These are phyloP conservation scores for Porites cylindrica DNA, from an alignment of 92 coral and sea anemone genomes.

Conservation along the genomic window DNA sequence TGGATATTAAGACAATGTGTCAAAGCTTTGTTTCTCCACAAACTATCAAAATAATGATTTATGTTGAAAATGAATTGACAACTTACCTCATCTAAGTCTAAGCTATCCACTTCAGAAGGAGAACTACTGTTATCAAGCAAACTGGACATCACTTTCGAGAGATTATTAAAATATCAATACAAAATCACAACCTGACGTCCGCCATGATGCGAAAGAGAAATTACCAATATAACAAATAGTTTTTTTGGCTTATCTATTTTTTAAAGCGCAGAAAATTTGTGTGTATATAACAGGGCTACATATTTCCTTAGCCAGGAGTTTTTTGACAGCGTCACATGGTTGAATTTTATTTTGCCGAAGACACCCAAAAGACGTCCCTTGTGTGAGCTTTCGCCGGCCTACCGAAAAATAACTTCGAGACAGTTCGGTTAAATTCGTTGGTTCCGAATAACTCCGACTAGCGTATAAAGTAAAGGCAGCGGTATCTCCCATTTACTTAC, in stretches of 20 bases:
- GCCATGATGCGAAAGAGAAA: constrained; percentile 19
- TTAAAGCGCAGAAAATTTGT: background rate
- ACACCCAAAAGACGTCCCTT: constrained; percentile 24
- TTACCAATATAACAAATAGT: background rate
- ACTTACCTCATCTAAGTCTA: constrained; percentile 52
- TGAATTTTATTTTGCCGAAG: background rate
- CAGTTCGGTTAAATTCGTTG: background rate
- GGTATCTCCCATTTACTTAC: constrained; percentile 26
- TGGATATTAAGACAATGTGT: too few relatives aligned
- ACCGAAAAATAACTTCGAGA: background rate
- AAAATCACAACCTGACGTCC: constrained; percentile 27
- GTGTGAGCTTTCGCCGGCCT: background rate
- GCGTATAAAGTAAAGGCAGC: constrained; percentile 45
- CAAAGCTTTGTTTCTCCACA: too few relatives aligned
- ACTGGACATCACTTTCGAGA: constrained; percentile 48
- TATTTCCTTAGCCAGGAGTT: background rate
- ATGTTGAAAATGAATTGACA: background rate
- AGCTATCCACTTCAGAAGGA: constrained; percentile 49
- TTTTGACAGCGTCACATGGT: constrained; percentile 36
- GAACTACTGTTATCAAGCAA: constrained; percentile 61
- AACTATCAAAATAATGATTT: background rate
- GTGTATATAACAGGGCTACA: background rate
- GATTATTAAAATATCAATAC: background rate
- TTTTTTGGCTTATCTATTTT: background rate
- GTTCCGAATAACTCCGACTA: background rate